Base-by-base conservation (phyloP, 2,113 vertebrate species). In the Hydrolagus affinis region DNA sequence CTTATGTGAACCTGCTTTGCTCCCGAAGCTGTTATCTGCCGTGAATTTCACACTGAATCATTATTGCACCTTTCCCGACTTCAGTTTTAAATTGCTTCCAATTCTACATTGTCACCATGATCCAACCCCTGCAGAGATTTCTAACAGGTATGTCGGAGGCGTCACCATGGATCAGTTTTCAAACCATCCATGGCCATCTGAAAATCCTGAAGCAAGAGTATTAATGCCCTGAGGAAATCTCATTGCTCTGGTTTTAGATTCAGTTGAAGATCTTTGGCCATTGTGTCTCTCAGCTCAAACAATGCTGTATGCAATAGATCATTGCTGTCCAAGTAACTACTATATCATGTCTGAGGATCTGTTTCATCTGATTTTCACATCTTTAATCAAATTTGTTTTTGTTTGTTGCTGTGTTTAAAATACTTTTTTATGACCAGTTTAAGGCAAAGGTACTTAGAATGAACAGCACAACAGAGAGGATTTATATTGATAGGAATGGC, bases 1-100 rank as follows among this genome's bases (percentile, higher is more conserved):
- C 8, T n/a, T 28, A 32, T 21, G 60, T 30, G 66, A 83, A 59
- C 9, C 15, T 66, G 57, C 76, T 80, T 6, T 15, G 14, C 59
- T 62, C n/a, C 60, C 25, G 62, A 64, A 23, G 59, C 62, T 64
- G 28, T 83, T 64, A 15, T 66, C 21, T 44, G 30, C 78, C 19
- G 60, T 30, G 17, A 83, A 66, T 25, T 19, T 62, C 21, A 32
- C 60, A 28, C 66, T 66, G 78, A 83, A 83, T 14, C 6, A 80
- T 11, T 28, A 19, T 23, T 83, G 14, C 21, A 77, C 60, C 56
- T 60, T 57, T 60, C 8, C 62, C 66, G 78, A 8, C 66, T 44
- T 44, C 66, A 9, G 66, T 83, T 80, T 83, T 80, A 80, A 80
- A 64, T 83, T 83, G 21, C 64, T 83, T 83, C 78, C 17, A 2